Percentiles rank a stretch among this genome's conserved stretches.
phyloP scores from a whole-genome alignment of 2,888 invertebrate species.

The Andrena dorsata region DNA sequence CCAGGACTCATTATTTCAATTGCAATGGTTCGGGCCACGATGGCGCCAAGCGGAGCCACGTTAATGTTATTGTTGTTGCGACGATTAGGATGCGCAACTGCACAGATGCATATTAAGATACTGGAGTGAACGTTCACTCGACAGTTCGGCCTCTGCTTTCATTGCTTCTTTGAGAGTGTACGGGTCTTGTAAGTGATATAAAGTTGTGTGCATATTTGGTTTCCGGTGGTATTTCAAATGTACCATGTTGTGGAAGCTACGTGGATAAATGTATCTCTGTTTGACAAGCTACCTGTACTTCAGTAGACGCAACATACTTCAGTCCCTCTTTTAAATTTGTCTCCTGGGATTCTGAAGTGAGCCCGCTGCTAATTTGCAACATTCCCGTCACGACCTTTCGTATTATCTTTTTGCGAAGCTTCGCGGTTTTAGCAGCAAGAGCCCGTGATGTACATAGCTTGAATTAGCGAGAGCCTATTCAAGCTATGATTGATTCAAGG shows the following conservation, averaged over 20 bases:
- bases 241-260: too few species aligned
- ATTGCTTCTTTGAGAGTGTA: not conserved
- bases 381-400: conserved; percentile 12
- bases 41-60: not conserved
- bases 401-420: conserved; percentile 23
- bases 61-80: conserved; percentile 1
- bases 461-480: conserved; percentile 25
- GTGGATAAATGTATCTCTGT: too few species aligned
- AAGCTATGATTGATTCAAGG: conserved; percentile 21
- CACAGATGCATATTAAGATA: not conserved
- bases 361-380: conserved; percentile 7
- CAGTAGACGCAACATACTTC: not conserved
- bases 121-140: not conserved
- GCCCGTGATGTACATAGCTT: conserved; percentile 15
- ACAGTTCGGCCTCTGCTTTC: not conserved
- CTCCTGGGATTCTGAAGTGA: not conserved
- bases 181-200: too few species aligned
- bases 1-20: conserved; percentile 20
- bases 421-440: conserved; percentile 24
- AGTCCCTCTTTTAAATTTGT: not conserved
- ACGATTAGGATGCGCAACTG: conserved; percentile 12
- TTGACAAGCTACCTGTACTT: not conserved
- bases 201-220: too few species aligned
- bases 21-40: not conserved
- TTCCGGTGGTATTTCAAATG: too few species aligned